A percentile compares a stretch with the other conserved stretches of the same genome.
phyloP scores from a whole-genome alignment of 2,113 vertebrate genomes.

The Podarcis cretensis region DNA sequence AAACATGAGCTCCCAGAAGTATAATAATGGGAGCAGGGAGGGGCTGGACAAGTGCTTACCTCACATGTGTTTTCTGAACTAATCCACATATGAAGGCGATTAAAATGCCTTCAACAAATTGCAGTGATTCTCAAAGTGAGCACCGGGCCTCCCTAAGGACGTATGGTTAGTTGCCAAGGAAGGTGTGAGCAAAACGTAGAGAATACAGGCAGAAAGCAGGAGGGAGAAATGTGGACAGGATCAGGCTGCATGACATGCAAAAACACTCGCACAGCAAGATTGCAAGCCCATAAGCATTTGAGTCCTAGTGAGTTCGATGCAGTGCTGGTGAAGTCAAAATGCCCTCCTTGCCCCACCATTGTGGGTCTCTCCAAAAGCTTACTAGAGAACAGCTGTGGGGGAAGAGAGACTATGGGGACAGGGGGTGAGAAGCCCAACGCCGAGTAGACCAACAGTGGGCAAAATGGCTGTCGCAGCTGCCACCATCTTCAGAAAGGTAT shows the following conservation, averaged over 20 bases:
- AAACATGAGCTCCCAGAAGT: constrained; percentile 31
- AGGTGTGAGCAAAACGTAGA: not conserved
- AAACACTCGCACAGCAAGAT: not conserved
- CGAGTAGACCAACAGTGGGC: too few species aligned
- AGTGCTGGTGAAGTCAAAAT: not conserved
- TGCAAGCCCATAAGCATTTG: not conserved
- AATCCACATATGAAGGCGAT: constrained; percentile 49
- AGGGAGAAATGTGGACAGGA: not conserved
- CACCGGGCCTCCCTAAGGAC: not conserved
- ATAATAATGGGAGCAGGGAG: constrained; percentile 28
- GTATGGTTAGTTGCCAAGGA: not conserved
- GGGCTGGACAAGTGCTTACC: constrained; percentile 19
- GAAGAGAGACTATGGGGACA: too few species aligned
- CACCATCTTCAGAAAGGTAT: not conserved
- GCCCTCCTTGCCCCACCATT: too few species aligned
- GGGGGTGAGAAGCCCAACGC: too few species aligned
- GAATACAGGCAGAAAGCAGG: not conserved
- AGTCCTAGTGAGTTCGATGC: not conserved
- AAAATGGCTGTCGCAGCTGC: too few species aligned
- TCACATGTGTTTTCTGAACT: constrained; percentile 32
- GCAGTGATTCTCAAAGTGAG: constrained; percentile 31
- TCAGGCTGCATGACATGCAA: not conserved
- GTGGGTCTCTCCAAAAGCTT: too few species aligned
- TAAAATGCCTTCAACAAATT: constrained; percentile 56
- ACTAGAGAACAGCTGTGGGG: too few species aligned